Evolutionary conservation across 1,140 invertebrate species (phyloP), one percentile per base, ranked within the genome.

Genomic region (Aplysia californica): DNA sequence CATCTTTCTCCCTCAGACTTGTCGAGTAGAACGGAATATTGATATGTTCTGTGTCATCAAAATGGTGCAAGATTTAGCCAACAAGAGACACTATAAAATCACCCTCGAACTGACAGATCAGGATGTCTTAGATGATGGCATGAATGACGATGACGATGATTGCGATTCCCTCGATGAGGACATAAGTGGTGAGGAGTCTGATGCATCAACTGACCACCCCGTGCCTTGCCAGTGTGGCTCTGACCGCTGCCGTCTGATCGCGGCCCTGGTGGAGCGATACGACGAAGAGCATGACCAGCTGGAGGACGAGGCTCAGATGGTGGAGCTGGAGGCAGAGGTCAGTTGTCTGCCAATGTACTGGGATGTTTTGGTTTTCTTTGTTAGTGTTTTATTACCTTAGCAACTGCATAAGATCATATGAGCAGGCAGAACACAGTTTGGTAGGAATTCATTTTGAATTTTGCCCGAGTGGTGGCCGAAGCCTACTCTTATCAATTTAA

Each of bases 1-100:
- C 1, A 99, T 99, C 88, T 99, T 99, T 88, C 94, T 99, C 26
- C 85, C 86, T 65, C 58, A 73, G 6, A 68, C 83, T 2, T 36
- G 83, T 0, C 26, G 73, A 0, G 79, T 85, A 0, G 80, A 81
- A 35, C 80, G 78, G 58, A 80, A 74, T 5, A 80, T 83, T 26
- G 74, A 36, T 39, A 61, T 86, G 15, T 65, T 67, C 18, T 81
- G 80, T 69, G 67, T 44, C 26, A 67, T 87, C 5, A 78, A 76
- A 4, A 71, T 87, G 26, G 59, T 68, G 18, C 85, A 86, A 61
- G 83, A 82, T 66, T n/a, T 38, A 15, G 31, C 20, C 0, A 85
- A 87, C 77, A 83, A 84, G 65, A 71, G 86, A 21, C 82, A 84
- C 35, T 87, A 87, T 66, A 86, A 86, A 61, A 87, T 87, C 23